A percentile compares a stretch with the other conserved stretches of the same genome.
Conservation (phyloP, 2,113 vertebrate species). For the Jaculus jaculus region DNA sequence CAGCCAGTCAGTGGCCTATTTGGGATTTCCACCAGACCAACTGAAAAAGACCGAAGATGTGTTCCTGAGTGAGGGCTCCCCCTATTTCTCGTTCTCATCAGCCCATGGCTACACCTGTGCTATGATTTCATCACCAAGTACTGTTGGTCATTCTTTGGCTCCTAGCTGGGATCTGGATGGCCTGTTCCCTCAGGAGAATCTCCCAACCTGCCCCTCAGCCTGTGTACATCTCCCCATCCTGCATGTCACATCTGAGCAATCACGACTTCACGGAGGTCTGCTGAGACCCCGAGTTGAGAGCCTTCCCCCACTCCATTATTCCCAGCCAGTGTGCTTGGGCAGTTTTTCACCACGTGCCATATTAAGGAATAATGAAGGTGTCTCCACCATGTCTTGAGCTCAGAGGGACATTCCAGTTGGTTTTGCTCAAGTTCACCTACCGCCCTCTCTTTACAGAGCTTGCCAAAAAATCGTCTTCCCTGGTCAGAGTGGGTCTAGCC, state of each 20-base stretch:
- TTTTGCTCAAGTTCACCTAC: neutral
- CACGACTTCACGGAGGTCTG: neutral
- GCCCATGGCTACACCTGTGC: too few species aligned
- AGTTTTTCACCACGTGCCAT: neutral
- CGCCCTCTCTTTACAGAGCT: neutral
- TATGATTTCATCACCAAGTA: neutral
- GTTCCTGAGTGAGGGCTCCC: neutral
- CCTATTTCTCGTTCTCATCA: too few species aligned
- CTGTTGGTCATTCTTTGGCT: neutral
- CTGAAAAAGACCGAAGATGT: neutral
- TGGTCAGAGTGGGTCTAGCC: neutral
- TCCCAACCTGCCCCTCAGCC: neutral
- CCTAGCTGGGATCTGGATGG: neutral
- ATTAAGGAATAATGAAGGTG: neutral
- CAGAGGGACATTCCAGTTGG: neutral
- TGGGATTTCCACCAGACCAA: neutral
- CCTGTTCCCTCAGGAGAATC: neutral
- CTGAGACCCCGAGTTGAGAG: neutral
- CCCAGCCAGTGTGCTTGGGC: neutral
- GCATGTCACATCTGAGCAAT: neutral
- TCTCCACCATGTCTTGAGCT: neutral
- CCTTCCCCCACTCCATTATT: neutral
- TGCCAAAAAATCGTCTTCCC: neutral
- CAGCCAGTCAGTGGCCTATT: neutral
- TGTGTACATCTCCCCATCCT: neutral